These are phyloP conservation scores for Pelobates cultripes DNA, from an alignment of 2,797 vertebrate species.

Conservation along the genomic window DNA sequence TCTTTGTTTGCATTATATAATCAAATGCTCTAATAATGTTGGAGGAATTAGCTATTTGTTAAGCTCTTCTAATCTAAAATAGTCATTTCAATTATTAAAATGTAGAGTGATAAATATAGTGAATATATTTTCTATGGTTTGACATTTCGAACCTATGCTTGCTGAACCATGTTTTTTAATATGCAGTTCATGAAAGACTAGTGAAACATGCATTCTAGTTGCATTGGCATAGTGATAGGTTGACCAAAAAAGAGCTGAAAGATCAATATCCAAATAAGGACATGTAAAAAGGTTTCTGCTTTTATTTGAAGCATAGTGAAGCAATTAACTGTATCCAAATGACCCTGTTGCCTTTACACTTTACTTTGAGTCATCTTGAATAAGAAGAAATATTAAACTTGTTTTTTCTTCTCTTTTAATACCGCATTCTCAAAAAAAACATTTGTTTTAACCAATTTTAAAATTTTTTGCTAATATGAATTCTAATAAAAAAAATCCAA, in stretches of 20 bases:
- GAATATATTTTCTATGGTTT: not conserved
- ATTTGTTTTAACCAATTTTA: too few species aligned
- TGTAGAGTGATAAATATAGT: not conserved
- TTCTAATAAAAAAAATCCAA: too few species aligned
- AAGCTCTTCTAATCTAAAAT: not conserved
- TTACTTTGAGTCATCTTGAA: constrained; percentile 2
- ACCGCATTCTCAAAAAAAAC: too few species aligned
- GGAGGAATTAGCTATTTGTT: not conserved
- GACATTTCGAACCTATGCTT: constrained; percentile 29
- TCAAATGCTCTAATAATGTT: not conserved
- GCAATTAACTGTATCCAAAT: constrained; percentile 19
- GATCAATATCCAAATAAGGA: not conserved
- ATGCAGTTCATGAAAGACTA: not conserved
- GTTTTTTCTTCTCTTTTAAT: not conserved
- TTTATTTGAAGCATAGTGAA: not conserved
- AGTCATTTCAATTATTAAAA: constrained; percentile 10
- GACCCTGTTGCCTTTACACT: not conserved
- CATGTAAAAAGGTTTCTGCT: not conserved
- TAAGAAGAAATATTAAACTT: not conserved
- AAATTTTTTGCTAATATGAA: too few species aligned
- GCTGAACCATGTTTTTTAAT: not conserved
- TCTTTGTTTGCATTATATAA: not conserved
- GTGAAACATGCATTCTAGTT: not conserved
- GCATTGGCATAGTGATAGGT: not conserved
- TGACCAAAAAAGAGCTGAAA: not conserved